A percentile compares a stretch with the other conserved stretches of the same genome.
Evolutionary conservation across 2,113 vertebrate species (phyloP).

Genomic region (Tragelaphus buxtoni): DNA sequence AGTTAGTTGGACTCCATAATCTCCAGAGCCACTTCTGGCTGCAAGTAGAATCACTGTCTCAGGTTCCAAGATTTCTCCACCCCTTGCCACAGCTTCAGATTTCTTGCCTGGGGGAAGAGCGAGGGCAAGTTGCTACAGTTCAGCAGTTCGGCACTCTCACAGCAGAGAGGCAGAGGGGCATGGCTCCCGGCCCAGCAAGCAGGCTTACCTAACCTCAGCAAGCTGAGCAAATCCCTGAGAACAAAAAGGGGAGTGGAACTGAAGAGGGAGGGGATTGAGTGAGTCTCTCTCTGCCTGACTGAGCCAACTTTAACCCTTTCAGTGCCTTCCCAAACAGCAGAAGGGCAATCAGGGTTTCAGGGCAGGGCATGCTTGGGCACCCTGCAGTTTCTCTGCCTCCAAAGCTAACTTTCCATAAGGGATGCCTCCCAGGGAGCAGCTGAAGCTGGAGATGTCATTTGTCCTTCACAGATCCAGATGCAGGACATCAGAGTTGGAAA

Average conservation of each 20-base stretch:
- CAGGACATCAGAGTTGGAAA: background rate
- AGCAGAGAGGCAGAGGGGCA: constrained; percentile 49
- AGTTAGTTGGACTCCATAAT: background rate
- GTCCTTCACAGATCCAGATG: background rate
- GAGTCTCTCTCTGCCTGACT: background rate
- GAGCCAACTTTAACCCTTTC: constrained; percentile 27
- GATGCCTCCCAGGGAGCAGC: constrained; percentile 55
- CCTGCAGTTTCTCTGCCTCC: constrained; percentile 25
- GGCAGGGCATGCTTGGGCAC: background rate
- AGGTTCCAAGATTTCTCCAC: constrained; percentile 24
- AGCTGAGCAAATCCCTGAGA: constrained; percentile 73
- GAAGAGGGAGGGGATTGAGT: background rate
- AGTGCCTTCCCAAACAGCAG: background rate
- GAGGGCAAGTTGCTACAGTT: constrained; percentile 77
- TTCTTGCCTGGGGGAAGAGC: background rate
- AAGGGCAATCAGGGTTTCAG: background rate
- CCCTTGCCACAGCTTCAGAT: background rate
- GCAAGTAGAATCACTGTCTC: background rate
- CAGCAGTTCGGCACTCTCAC: constrained; percentile 71
- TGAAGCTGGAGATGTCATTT: background rate
- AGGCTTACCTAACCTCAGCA: constrained; percentile 52
- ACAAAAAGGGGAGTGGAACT: constrained; percentile 64
- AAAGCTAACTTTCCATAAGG: constrained; percentile 51
- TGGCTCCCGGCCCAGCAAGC: constrained; percentile 3
- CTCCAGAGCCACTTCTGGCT: background rate